phyloP scores from a whole-genome alignment of 2,797 vertebrate genomes.

The Adelosebastes latens region DNA sequence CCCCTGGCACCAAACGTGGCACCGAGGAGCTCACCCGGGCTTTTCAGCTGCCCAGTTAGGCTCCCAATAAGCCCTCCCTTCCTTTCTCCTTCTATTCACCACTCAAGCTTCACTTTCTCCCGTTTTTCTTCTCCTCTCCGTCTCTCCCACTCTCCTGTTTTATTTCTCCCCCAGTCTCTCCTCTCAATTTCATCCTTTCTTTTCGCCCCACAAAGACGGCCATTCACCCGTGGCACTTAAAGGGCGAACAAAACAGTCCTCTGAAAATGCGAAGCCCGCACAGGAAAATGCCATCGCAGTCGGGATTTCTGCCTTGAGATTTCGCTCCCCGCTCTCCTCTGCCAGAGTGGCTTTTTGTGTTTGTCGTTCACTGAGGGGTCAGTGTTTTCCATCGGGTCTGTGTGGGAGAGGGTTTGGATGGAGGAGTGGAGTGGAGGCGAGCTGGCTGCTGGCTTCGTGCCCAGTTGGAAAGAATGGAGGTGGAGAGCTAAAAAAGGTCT shows the following conservation, averaged over 20 bases:
- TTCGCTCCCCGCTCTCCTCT: conserved; percentile 36
- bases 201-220: conserved; percentile 61
- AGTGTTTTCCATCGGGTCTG: conserved; percentile 66
- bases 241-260: conserved; percentile 59
- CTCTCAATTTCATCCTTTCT: conserved; percentile 71
- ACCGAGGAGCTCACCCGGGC: conserved; percentile 54
- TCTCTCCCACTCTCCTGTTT: conserved; percentile 13
- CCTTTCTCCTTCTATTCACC: conserved; percentile 10
- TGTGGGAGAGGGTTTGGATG: conserved; percentile 54
- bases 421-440: conserved; percentile 21
- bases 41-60: conserved; percentile 48
- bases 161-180: conserved; percentile 27
- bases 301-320: conserved; percentile 57
- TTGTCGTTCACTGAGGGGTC: conserved; percentile 62
- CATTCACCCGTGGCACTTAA: conserved; percentile 65
- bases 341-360: conserved; percentile 46
- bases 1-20: conserved; percentile 73
- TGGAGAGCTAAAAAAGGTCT: conserved; percentile 59
- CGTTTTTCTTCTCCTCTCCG: not conserved
- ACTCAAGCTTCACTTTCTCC: conserved; percentile 18
- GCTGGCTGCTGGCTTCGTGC: conserved; percentile 44
- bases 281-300: conserved; percentile 60
- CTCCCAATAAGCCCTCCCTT: conserved; percentile 29
- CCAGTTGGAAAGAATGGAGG: conserved; percentile 46
- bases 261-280: conserved; percentile 51